phyloP scores from a whole-genome alignment of 2,797 vertebrate species.

The Neosilurus mollespiculum region DNA sequence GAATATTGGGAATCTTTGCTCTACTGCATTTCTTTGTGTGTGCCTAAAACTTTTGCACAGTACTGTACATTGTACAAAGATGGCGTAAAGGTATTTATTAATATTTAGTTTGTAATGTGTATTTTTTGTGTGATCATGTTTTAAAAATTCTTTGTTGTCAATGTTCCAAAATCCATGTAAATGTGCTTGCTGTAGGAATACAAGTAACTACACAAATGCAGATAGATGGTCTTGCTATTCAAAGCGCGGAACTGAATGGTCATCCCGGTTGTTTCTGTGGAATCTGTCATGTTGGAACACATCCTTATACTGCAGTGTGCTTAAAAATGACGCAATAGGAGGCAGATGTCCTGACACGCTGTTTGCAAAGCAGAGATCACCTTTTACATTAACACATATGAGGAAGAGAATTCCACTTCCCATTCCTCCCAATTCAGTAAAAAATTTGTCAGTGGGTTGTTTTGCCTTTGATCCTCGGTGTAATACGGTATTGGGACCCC shows the following conservation, averaged over 20 bases:
- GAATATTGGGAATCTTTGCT: too few relatives aligned
- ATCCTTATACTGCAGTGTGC: conserved; percentile 37
- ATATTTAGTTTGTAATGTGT: too few relatives aligned
- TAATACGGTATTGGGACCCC: neutral
- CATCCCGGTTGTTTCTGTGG: neutral
- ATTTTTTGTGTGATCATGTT: too few relatives aligned
- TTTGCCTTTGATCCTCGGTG: neutral
- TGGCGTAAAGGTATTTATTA: too few relatives aligned
- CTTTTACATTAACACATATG: neutral
- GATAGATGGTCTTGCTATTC: neutral
- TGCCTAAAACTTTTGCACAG: too few relatives aligned
- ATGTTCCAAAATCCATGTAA: too few relatives aligned
- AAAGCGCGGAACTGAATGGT: neutral
- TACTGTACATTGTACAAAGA: too few relatives aligned
- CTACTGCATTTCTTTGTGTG: too few relatives aligned
- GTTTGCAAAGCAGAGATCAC: conserved; percentile 41
- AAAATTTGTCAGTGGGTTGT: neutral
- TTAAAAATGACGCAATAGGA: conserved; percentile 62
- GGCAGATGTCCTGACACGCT: conserved; percentile 69
- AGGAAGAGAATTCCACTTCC: conserved; percentile 23
- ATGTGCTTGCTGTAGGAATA: too few relatives aligned
- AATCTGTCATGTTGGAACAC: conserved; percentile 64
- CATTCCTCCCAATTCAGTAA: conserved; percentile 4
- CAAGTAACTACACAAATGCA: neutral
- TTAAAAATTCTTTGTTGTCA: too few relatives aligned